Conservation (phyloP, 2,797 vertebrate species). For the Acrossocheilus fasciatus region DNA sequence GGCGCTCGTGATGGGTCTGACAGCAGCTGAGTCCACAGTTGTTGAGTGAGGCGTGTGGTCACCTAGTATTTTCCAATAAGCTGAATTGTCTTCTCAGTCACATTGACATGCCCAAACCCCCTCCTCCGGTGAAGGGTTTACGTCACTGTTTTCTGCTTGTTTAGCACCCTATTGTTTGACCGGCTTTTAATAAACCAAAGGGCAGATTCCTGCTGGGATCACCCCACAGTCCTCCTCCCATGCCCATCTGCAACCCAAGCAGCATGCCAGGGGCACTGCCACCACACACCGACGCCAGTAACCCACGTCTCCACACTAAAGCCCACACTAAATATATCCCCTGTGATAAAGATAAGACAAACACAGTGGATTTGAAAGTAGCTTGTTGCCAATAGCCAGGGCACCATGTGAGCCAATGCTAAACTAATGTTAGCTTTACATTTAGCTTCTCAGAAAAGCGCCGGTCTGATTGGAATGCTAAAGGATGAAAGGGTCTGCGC, state of each 20-base stretch:
- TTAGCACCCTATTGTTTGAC: conserved; percentile 78
- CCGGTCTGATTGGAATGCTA: conserved; percentile 42
- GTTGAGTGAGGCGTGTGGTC: conserved; percentile 42
- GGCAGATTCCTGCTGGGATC: conserved; percentile 82
- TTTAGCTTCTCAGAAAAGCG: conserved; percentile 71
- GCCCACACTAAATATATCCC: conserved; percentile 88
- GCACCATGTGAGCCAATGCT: conserved; percentile 68
- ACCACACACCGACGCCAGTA: conserved; percentile 75
- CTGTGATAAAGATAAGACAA: conserved; percentile 82
- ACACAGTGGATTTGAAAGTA: conserved; percentile 80
- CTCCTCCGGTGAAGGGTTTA: conserved; percentile 47
- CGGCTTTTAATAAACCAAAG: conserved; percentile 88
- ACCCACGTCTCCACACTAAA: conserved; percentile 77
- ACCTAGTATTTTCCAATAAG: conserved; percentile 38
- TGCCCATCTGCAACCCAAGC: conserved; percentile 62
- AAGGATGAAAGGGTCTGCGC: conserved; percentile 42
- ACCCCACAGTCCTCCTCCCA: conserved; percentile 55
- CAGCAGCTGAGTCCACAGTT: conserved; percentile 51
- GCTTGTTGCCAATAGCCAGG: conserved; percentile 76
- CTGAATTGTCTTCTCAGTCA: conserved; percentile 41
- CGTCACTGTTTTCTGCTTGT: conserved; percentile 63
- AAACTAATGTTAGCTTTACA: conserved; percentile 76
- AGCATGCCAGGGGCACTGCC: conserved; percentile 75
- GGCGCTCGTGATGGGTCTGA: neutral
- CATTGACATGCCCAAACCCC: conserved; percentile 30